Evolutionary conservation across 2,797 vertebrate species (phyloP).

Genomic region (Scolopax rusticola): DNA sequence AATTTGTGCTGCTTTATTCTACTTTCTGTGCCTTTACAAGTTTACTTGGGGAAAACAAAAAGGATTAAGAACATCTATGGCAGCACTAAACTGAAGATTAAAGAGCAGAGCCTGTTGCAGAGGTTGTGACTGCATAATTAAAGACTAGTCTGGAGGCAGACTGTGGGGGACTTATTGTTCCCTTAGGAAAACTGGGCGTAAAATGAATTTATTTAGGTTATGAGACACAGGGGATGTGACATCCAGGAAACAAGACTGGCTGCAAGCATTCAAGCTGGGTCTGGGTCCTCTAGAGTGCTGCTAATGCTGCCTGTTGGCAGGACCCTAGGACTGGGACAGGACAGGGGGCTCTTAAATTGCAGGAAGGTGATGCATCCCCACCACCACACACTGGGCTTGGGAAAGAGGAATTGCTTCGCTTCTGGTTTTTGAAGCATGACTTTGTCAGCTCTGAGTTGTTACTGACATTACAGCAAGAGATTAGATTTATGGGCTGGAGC

Average conservation of each 20-base stretch:
- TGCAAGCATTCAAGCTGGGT: background rate
- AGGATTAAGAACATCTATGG: background rate
- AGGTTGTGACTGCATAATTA: background rate
- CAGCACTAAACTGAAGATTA: background rate
- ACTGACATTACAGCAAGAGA: background rate
- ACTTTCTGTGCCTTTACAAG: background rate
- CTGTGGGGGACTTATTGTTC: background rate
- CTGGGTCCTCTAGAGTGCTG: background rate
- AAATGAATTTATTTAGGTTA: background rate
- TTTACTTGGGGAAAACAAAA: background rate
- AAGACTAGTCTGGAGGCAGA: background rate
- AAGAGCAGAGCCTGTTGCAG: background rate
- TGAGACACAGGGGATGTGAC: background rate
- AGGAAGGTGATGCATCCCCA: background rate
- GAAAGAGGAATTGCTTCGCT: background rate
- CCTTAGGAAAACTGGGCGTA: background rate
- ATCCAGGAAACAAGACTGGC: background rate
- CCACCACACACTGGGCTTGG: rapidly evolving
- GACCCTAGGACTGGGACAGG: background rate
- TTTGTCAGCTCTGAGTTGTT: background rate
- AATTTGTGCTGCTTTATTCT: background rate
- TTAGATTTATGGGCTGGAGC: background rate
- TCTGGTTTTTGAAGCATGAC: background rate
- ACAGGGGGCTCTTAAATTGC: background rate
- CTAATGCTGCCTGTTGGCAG: rapidly evolving